Percentiles rank a stretch among this genome's conserved stretches.
Evolutionary conservation across 2,113 vertebrate species (phyloP).

Genomic region (Desmodus rotundus): DNA sequence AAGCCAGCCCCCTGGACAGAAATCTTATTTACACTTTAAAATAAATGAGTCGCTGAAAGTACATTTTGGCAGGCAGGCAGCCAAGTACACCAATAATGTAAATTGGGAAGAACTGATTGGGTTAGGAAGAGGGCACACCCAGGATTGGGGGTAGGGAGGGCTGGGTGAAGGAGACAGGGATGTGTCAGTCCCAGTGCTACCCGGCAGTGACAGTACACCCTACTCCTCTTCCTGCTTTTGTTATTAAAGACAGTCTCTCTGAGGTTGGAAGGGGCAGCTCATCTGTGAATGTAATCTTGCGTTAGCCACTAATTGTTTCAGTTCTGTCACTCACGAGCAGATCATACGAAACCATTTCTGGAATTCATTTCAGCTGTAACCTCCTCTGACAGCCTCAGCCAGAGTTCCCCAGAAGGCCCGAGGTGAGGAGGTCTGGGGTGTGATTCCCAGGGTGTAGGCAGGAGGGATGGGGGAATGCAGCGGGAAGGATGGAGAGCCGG

Average conservation of each 20-base stretch:
- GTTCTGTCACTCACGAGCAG: not conserved
- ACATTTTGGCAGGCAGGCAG: not conserved
- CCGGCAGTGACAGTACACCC: not conserved
- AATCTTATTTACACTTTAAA: constrained; percentile 20
- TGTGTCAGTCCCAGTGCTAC: not conserved
- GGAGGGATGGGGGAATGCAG: no score
- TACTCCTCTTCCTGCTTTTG: not conserved
- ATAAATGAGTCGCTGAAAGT: not conserved
- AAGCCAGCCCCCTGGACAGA: not conserved
- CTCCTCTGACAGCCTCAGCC: not conserved
- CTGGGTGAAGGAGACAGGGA: not conserved
- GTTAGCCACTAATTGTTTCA: not conserved
- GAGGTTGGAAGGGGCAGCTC: not conserved
- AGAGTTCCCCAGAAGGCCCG: not conserved
- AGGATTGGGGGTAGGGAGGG: not conserved
- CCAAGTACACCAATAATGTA: not conserved
- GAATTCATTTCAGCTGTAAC: not conserved
- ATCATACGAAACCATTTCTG: not conserved
- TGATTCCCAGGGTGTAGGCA: not conserved
- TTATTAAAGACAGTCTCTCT: not conserved
- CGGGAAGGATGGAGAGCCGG: not conserved
- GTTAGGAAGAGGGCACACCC: not conserved
- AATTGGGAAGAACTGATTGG: not conserved
- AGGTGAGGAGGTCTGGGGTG: not conserved
- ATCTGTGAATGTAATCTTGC: not conserved